Percentiles rank a stretch among this genome's conserved stretches.
These are phyloP conservation scores for Parotia lawesii DNA, from an alignment of 2,113 vertebrate genomes.

Conservation along the genomic window DNA sequence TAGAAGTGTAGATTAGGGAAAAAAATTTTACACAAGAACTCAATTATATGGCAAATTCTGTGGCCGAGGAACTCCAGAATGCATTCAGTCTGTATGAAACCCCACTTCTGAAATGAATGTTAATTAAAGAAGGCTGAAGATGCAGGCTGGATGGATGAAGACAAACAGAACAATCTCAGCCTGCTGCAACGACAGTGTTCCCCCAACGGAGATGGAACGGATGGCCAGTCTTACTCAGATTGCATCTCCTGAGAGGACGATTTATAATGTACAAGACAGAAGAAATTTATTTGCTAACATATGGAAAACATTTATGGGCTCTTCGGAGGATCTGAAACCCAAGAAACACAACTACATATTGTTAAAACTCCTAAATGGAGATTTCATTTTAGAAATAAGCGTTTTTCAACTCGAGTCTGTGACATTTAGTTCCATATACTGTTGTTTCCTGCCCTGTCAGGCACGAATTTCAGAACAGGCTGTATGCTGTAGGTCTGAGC, in stretches of 20 bases:
- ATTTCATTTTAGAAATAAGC: background rate
- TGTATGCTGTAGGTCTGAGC: background rate
- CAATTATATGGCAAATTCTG: background rate
- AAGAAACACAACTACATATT: conserved; percentile 41
- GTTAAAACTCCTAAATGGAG: conserved; percentile 26
- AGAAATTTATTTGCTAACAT: conserved; percentile 65
- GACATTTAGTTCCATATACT: background rate
- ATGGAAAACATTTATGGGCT: conserved; percentile 61
- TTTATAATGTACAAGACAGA: conserved; percentile 43
- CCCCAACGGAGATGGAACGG: background rate
- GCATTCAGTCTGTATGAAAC: background rate
- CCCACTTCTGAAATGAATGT: background rate
- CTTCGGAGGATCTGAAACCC: conserved; percentile 46
- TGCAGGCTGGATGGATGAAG: background rate
- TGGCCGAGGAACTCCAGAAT: background rate
- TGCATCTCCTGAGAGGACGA: conserved; percentile 50
- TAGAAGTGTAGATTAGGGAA: conserved; percentile 18
- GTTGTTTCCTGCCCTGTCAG: background rate
- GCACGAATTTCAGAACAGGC: background rate
- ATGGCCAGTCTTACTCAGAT: conserved; percentile 50
- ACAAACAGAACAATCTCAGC: conserved; percentile 40
- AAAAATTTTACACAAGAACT: background rate
- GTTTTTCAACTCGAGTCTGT: background rate
- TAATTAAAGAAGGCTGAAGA: conserved; percentile 43
- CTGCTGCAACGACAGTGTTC: background rate